These are phyloP conservation scores for Aegithalos caudatus DNA, from an alignment of 2,113 vertebrate genomes.

Conservation along the genomic window DNA sequence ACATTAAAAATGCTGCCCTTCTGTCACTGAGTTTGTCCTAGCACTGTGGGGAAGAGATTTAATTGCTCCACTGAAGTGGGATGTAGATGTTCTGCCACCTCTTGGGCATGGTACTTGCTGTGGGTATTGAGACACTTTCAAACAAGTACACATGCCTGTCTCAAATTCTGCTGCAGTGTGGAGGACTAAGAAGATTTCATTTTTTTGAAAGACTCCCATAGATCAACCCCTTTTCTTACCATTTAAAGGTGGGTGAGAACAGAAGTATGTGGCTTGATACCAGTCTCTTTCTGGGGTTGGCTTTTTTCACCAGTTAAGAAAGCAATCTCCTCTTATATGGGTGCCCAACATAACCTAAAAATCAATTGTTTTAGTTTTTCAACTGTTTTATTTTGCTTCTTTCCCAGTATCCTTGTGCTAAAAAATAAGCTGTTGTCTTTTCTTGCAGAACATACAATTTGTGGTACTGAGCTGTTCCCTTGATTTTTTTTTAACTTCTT, in stretches of 20 bases:
- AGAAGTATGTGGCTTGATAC: neutral
- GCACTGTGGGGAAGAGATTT: neutral
- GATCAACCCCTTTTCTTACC: neutral
- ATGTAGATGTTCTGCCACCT: neutral
- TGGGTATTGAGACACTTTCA: neutral
- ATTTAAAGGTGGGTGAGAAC: neutral
- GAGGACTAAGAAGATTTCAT: neutral
- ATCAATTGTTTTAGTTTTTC: neutral
- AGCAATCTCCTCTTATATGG: neutral
- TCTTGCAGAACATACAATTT: neutral
- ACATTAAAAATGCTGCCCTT: neutral
- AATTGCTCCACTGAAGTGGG: neutral
- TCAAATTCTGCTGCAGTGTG: neutral
- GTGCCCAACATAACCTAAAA: neutral
- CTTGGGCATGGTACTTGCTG: neutral
- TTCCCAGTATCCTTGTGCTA: neutral
- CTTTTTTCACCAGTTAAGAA: neutral
- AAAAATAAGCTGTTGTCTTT: neutral
- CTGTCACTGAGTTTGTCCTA: neutral
- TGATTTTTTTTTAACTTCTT: neutral
- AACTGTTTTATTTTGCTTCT: neutral
- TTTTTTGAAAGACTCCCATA: neutral
- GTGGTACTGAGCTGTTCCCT: neutral
- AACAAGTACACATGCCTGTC: neutral
- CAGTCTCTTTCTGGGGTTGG: neutral